Evolutionary conservation across 2,113 vertebrate species (phyloP).

Genomic region (Bambusicola thoracicus): DNA sequence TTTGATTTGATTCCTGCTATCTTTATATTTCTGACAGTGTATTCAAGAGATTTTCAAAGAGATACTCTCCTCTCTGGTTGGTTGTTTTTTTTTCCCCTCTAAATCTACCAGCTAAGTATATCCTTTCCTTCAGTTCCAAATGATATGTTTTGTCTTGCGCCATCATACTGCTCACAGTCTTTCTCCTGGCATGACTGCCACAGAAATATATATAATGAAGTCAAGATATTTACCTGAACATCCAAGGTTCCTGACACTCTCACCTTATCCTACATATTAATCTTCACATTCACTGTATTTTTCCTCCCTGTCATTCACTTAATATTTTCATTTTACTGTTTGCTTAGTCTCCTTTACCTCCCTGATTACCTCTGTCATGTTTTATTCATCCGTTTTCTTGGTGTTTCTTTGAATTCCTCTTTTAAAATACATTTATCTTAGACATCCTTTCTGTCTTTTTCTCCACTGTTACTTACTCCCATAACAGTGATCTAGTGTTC

Average conservation of each 20-base stretch:
- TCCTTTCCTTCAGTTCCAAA: neutral
- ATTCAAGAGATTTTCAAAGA: slow-evolving; percentile 28
- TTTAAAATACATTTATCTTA: slow-evolving; percentile 18
- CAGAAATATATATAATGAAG: neutral
- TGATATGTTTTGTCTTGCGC: neutral
- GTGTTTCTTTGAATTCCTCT: slow-evolving; percentile 15
- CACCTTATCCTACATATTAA: neutral
- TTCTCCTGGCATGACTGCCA: neutral
- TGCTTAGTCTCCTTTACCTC: slow-evolving; percentile 14
- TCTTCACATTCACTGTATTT: slow-evolving; percentile 2
- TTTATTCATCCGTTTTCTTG: slow-evolving; percentile 32
- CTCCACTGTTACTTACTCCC: neutral
- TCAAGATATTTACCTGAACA: neutral
- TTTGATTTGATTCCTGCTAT: neutral
- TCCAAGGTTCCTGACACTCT: neutral
- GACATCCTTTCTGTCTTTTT: slow-evolving; percentile 9
- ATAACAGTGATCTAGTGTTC: neutral
- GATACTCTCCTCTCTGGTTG: neutral
- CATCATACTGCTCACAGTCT: neutral
- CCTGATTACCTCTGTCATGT: slow-evolving; percentile 35
- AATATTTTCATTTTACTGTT: slow-evolving; percentile 41
- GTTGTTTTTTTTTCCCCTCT: neutral
- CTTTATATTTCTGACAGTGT: slow-evolving; percentile 23
- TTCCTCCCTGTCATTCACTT: neutral
- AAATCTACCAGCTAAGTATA: neutral